A percentile compares a stretch with the other conserved stretches of the same genome.
Evolutionary conservation across 2,888 invertebrate species (phyloP).

Genomic region (Lycocerus yunnanus): DNA sequence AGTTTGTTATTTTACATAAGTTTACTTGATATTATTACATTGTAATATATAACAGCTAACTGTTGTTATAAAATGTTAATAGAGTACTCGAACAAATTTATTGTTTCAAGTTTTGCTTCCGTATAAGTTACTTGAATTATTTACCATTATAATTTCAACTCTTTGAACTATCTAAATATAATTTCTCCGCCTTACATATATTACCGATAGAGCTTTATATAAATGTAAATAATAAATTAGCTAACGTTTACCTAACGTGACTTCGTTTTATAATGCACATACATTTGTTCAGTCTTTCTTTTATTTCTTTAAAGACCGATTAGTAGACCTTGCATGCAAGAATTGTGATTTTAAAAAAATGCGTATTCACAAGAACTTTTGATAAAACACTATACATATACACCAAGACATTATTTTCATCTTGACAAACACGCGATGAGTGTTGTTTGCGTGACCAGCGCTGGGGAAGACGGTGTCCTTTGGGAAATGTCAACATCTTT

Average conservation of each 20-base stretch:
- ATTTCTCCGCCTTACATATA: neutral
- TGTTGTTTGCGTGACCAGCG: constrained; percentile 27
- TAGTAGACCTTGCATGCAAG: neutral
- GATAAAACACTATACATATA: neutral
- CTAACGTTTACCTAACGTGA: neutral
- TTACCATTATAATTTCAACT: neutral
- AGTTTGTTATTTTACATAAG: neutral
- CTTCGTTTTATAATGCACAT: neutral
- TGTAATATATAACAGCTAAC: neutral
- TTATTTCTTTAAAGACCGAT: neutral
- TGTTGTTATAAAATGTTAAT: neutral
- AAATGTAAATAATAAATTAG: neutral
- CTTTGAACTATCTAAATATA: neutral
- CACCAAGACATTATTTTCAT: neutral
- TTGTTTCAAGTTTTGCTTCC: neutral
- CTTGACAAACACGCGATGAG: constrained; percentile 26
- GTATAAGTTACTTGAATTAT: neutral
- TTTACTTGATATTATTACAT: neutral
- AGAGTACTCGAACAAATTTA: neutral
- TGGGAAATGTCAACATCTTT: constrained; percentile 43
- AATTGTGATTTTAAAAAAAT: neutral
- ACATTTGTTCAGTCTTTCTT: neutral
- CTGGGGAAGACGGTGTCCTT: constrained; percentile 28
- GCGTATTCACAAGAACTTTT: neutral
- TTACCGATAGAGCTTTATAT: neutral